These are phyloP conservation scores for Homalodisca vitripennis DNA, from an alignment of 1,140 invertebrate species.

Conservation along the genomic window DNA sequence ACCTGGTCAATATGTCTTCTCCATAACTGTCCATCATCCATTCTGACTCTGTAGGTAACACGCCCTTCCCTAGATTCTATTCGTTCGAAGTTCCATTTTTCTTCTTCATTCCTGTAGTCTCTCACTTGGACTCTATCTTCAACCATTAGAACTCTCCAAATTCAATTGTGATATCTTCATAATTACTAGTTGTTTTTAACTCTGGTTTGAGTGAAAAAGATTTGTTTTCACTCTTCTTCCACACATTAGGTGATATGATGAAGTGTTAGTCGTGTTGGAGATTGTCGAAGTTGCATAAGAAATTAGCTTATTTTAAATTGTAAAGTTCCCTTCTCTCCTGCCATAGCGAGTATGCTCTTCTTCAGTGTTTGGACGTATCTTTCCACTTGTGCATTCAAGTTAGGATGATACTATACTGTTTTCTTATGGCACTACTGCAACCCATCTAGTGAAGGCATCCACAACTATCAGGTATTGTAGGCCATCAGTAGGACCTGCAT, in stretches of 20 bases:
- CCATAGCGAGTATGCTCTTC: slow-evolving; percentile 13
- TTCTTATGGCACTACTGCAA: slow-evolving; percentile 30
- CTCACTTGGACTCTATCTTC: not conserved
- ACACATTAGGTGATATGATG: not conserved
- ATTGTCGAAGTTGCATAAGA: slow-evolving; percentile 9
- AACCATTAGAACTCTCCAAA: not conserved
- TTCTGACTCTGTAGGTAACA: not conserved
- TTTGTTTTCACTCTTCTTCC: not conserved
- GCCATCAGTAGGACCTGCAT: slow-evolving; percentile 44
- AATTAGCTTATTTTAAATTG: not conserved
- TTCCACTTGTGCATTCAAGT: slow-evolving; percentile 27
- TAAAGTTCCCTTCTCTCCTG: not conserved
- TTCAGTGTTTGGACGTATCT: slow-evolving; percentile 29
- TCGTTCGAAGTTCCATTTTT: not conserved
- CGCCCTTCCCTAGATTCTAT: not conserved
- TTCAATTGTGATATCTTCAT: not conserved
- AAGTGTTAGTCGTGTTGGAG: not conserved
- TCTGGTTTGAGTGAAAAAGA: not conserved
- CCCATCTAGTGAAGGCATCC: slow-evolving; percentile 46
- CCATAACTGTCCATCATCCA: not conserved
- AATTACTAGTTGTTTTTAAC: not conserved
- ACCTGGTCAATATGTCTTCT: not conserved
- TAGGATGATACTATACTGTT: slow-evolving; percentile 18
- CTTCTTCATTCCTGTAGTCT: not conserved
- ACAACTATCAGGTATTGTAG: slow-evolving; percentile 45